These are phyloP conservation scores for Lepus europaeus DNA, from an alignment of 2,113 vertebrate genomes.

Conservation along the genomic window DNA sequence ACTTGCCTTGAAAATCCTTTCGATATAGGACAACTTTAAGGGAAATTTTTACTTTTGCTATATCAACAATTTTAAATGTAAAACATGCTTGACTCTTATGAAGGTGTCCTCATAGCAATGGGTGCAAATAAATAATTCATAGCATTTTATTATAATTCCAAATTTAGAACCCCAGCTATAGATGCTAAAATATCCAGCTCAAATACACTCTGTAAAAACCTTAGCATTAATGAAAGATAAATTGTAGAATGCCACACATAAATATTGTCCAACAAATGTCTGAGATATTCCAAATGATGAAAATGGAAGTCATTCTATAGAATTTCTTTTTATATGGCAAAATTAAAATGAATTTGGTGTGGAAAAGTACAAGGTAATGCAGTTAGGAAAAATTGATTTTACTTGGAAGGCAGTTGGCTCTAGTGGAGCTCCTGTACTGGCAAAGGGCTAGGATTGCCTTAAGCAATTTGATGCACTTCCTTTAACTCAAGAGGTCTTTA, in stretches of 20 bases:
- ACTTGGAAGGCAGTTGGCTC: neutral
- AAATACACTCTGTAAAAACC: neutral
- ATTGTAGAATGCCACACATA: constrained; percentile 7
- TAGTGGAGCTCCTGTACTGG: neutral
- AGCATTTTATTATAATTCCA: constrained; percentile 22
- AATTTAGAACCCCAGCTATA: neutral
- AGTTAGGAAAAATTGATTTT: neutral
- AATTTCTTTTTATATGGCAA: constrained; percentile 27
- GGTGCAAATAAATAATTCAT: neutral
- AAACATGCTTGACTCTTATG: neutral
- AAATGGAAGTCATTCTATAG: neutral
- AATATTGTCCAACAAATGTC: neutral
- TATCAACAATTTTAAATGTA: constrained; percentile 65
- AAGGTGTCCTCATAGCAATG: neutral
- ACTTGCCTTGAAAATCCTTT: constrained; percentile 54
- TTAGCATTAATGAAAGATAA: constrained; percentile 6
- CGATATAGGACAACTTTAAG: constrained; percentile 44
- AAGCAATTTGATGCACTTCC: neutral
- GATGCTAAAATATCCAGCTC: constrained; percentile 6
- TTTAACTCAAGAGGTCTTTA: neutral
- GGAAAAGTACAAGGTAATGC: neutral
- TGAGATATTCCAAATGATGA: neutral
- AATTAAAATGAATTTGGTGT: neutral
- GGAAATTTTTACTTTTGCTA: constrained; percentile 48
- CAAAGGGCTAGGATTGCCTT: neutral